phyloP scores from a whole-genome alignment of 1,140 invertebrate genomes.

The Macrobrachium nipponense region DNA sequence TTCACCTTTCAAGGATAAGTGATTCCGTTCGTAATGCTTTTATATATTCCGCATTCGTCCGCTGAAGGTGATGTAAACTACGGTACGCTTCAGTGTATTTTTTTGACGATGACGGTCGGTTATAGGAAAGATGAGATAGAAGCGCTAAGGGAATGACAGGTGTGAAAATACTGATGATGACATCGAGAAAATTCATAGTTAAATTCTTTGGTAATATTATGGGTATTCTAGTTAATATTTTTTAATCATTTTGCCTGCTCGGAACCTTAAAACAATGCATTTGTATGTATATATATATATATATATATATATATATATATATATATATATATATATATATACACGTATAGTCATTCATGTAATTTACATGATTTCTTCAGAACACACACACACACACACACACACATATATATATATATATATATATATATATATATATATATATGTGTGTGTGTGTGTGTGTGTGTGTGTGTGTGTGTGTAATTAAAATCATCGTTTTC shows the following conservation, averaged over 20 bases:
- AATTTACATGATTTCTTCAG: too few species aligned
- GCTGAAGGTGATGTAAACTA: too few species aligned
- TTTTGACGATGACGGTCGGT: too few species aligned
- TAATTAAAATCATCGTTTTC: too few species aligned
- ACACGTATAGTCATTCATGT: not conserved
- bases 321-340: constrained; percentile 35
- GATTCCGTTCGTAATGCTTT: too few species aligned
- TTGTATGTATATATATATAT: constrained; percentile 26
- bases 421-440: constrained; percentile 11
- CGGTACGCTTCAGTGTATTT: too few species aligned
- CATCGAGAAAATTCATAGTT: not conserved
- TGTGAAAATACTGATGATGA: too few species aligned
- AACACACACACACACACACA: not conserved
- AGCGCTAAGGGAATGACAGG: too few species aligned
- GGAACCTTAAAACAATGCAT: not conserved
- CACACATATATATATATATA: constrained; percentile 3
- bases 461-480: not conserved
- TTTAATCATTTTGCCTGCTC: not conserved
- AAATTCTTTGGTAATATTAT: not conserved
- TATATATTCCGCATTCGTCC: too few species aligned
- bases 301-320: constrained; percentile 33
- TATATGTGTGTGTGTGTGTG: not conserved
- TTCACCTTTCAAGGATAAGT: too few species aligned
- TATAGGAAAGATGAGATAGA: too few species aligned
- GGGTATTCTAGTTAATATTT: not conserved